phyloP scores from a whole-genome alignment of 2,113 vertebrate species.

The Progne subis region DNA sequence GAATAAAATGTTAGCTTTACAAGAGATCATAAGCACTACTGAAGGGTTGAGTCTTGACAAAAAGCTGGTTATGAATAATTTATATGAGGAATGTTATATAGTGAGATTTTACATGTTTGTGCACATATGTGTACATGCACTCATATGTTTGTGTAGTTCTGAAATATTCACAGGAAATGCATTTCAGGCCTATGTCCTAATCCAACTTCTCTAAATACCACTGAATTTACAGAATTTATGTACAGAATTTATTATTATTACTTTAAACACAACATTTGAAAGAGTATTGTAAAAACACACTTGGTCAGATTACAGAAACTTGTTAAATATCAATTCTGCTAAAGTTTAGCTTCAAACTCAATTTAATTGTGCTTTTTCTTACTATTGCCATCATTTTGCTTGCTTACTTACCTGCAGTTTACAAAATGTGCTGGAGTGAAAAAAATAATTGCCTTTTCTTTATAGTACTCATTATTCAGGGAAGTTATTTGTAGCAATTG shows the following conservation, averaged over 20 bases:
- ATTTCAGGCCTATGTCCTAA: not conserved
- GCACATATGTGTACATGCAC: accelerated
- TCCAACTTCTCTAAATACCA: not conserved
- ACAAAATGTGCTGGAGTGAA: not conserved
- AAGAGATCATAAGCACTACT: not conserved
- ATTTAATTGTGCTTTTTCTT: not conserved
- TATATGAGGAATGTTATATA: not conserved
- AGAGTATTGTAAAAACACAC: not conserved
- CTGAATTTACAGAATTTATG: not conserved
- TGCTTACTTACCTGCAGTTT: not conserved
- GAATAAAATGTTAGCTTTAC: not conserved
- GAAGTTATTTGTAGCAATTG: not conserved
- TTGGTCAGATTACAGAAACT: not conserved
- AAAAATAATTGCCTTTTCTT: not conserved
- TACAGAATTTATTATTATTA: not conserved
- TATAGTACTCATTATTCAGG: not conserved
- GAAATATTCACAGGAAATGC: not conserved
- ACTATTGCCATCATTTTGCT: not conserved
- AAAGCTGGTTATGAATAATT: not conserved
- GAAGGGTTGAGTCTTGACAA: not conserved
- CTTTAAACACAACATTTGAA: not conserved
- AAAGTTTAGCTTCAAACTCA: not conserved
- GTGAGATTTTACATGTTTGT: not conserved
- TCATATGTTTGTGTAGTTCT: not conserved
- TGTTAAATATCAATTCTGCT: not conserved